phyloP scores from a whole-genome alignment of 2,797 vertebrate genomes.

The Benthosema pterotum region DNA sequence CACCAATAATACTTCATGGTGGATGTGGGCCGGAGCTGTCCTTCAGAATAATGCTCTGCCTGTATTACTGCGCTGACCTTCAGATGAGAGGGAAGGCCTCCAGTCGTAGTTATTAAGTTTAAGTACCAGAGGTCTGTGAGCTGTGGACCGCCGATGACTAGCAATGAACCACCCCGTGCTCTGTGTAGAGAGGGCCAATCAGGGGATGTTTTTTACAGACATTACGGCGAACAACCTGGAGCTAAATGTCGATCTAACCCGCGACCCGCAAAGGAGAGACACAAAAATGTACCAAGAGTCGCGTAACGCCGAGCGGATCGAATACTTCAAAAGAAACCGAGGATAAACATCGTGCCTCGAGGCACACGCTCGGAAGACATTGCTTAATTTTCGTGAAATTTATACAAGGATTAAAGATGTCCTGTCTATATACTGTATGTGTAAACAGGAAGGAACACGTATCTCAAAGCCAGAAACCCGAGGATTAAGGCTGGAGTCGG shows the following conservation, averaged over 20 bases:
- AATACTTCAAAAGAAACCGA: conserved; percentile 39
- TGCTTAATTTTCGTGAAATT: no score
- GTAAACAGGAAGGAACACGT: conserved; percentile 4
- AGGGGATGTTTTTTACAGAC: conserved; percentile 56
- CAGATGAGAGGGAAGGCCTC: conserved; percentile 31
- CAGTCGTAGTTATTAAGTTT: conserved; percentile 55
- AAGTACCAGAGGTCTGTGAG: conserved; percentile 50
- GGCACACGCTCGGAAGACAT: no score
- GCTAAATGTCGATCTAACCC: conserved; percentile 52
- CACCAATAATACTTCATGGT: conserved; percentile 30
- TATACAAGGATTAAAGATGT: not conserved
- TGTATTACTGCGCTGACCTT: conserved; percentile 66
- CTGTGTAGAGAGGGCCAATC: conserved; percentile 63
- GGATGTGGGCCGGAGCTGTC: conserved; percentile 43
- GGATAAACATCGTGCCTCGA: conserved; percentile 34
- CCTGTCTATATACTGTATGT: conserved; percentile 9
- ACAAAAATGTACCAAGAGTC: not conserved
- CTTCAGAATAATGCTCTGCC: conserved; percentile 58
- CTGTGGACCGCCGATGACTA: conserved; percentile 63
- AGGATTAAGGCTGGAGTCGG: not conserved
- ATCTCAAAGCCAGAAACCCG: not conserved
- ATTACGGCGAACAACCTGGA: conserved; percentile 37
- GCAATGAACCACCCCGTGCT: conserved; percentile 66
- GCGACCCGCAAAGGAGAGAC: no score
- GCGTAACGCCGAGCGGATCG: conserved; percentile 47